Conservation (phyloP, 1,140 invertebrate genomes). For the Bombyx mori region DNA sequence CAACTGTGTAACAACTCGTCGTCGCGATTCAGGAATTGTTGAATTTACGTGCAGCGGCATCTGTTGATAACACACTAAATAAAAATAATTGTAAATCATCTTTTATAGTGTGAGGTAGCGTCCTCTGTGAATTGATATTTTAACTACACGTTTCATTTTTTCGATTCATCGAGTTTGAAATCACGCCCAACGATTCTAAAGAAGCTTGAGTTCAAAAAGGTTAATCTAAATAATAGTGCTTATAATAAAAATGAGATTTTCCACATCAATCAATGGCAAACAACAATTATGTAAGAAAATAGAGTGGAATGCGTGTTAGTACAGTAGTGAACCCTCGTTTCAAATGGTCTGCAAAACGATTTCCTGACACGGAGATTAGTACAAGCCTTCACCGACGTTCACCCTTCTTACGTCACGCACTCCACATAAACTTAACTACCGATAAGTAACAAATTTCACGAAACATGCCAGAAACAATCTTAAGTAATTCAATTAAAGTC, state of each 20-base stretch:
- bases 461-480: constrained; percentile 32
- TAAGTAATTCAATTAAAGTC: constrained; percentile 31
- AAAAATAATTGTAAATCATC: no score
- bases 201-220: no score
- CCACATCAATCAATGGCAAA: constrained; percentile 15
- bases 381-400: constrained; percentile 66
- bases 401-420: constrained; percentile 69
- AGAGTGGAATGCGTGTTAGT: constrained; percentile 58
- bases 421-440: constrained; percentile 37
- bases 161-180: no score
- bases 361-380: constrained; percentile 71
- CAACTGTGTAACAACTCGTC: no score
- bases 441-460: constrained; percentile 35
- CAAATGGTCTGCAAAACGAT: constrained; percentile 69
- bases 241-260: neutral
- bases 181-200: no score
- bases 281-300: constrained; percentile 59
- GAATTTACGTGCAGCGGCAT: no score
- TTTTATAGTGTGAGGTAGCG: no score
- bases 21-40: no score
- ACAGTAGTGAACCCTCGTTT: constrained; percentile 51
- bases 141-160: no score
- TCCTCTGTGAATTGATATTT: no score
- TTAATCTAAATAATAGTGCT: neutral
- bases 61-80: no score